Percentiles rank a stretch among this genome's conserved stretches.
Conservation (phyloP, 2,113 vertebrate genomes). For the Chiloscyllium plagiosum region DNA sequence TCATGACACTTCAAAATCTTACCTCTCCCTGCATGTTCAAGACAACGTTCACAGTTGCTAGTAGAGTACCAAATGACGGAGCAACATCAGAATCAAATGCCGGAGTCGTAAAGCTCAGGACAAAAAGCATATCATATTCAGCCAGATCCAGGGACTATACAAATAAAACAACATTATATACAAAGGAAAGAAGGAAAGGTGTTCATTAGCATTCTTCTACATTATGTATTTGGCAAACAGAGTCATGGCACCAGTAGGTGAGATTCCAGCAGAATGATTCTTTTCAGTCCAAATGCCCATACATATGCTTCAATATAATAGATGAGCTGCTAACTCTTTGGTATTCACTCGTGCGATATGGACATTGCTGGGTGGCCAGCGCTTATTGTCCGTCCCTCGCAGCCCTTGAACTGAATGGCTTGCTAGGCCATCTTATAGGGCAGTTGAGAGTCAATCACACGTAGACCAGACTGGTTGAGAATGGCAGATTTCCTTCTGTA, state of each 20-base stretch:
- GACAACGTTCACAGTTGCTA: constrained; percentile 88
- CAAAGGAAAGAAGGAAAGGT: background rate
- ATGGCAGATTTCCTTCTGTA: no score
- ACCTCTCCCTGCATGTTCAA: constrained; percentile 93
- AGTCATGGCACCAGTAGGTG: background rate
- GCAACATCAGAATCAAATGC: constrained; percentile 88
- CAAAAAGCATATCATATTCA: constrained; percentile 83
- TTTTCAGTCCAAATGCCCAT: background rate
- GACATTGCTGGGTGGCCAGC: no score
- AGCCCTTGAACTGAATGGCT: no score
- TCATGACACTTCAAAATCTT: background rate
- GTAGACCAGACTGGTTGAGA: no score
- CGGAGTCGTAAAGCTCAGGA: constrained; percentile 86
- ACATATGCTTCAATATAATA: background rate
- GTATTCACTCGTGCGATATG: no score
- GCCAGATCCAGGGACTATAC: constrained; percentile 85
- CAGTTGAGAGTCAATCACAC: no score
- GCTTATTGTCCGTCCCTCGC: no score
- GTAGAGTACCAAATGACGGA: constrained; percentile 91
- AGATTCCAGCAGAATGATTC: background rate
- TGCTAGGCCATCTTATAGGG: no score
- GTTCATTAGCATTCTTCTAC: background rate
- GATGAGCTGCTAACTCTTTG: no score
- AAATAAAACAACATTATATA: constrained; percentile 17
- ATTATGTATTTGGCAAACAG: background rate